Evolutionary conservation across 2,113 vertebrate species (phyloP), one percentile per base, ranked within the genome.

Genomic region (Corapipo altera): DNA sequence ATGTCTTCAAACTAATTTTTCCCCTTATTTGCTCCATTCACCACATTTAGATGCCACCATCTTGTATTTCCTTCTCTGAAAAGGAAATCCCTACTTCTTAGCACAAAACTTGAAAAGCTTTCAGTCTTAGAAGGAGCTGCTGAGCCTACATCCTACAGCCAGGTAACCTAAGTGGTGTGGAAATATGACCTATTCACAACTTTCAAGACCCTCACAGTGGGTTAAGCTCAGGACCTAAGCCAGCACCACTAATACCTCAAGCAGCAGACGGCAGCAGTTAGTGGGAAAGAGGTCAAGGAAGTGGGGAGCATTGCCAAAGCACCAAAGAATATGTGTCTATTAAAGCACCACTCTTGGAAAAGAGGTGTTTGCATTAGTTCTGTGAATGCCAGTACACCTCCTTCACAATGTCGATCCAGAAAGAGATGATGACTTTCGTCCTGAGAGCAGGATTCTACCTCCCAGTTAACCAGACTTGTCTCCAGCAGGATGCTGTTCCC

Each of bases 301-400:
- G 18, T 3, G 33, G 9, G 48, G 19, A 92, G 11, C 67, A 51
- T 13, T 94, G 30, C 69, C 85, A 79, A 86, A 87, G 46, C 55
- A 59, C 66, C 43, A 30, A 65, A 44, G 49, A 66, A 80, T 49
- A 39, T 5, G 4, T 4, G 2, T 35, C 19, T 59, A 12, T 66
- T 33, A 43, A 85, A 88, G n/a, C 43, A 82, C 32, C 17, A 16
- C 20, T n/a, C 37, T 39, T 51, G 28, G 72, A 83, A 82, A 78
- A 86, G 30, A 39, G n/a, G 33, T 9, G 12, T 13, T 66, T 18
- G 1, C 12, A 3, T 16, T 62, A 18, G 23, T 49, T 86, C 51
- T 71, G 15, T 20, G 27, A 2, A 0, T 52, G 46, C 20, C 0
- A 0, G 12, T 26, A 33, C 14, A 41, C 19, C 28, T 48, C 43